phyloP scores from a whole-genome alignment of 2,888 invertebrate species.

The Sphinx pinastri region DNA sequence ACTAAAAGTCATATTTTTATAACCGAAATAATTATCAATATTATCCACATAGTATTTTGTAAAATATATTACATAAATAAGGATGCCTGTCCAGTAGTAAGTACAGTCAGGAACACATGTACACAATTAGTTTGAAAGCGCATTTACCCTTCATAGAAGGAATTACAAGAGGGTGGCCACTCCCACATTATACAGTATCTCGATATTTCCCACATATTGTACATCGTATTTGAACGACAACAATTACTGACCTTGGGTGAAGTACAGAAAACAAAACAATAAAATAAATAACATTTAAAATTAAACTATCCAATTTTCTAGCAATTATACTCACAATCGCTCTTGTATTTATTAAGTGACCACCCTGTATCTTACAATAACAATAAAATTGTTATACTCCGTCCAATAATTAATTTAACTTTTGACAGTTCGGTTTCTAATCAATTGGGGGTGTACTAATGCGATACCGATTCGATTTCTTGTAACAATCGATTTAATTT shows the following conservation, averaged over 20 bases:
- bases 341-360: neutral
- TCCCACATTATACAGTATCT: neutral
- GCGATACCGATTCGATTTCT: too few species aligned
- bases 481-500: too few species aligned
- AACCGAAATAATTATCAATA: too few species aligned
- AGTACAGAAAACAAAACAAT: too few species aligned
- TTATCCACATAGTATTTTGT: neutral
- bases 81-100: slow-evolving; percentile 18
- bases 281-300: neutral
- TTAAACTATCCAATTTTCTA: neutral
- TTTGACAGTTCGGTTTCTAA: too few species aligned
- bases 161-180: neutral
- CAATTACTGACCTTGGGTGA: neutral
- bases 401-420: too few species aligned
- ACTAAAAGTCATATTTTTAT: too few species aligned
- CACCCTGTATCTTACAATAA: slow-evolving; percentile 10
- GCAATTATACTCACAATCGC: neutral
- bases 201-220: neutral
- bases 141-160: slow-evolving; percentile 16
- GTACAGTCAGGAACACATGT: slow-evolving; percentile 11
- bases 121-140: slow-evolving; percentile 6
- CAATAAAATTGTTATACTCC: neutral
- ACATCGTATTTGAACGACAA: neutral
- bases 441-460: too few species aligned
- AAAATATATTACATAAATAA: neutral